These are phyloP conservation scores for Hozukius guyotensis DNA, from an alignment of 2,797 vertebrate species.

Conservation along the genomic window DNA sequence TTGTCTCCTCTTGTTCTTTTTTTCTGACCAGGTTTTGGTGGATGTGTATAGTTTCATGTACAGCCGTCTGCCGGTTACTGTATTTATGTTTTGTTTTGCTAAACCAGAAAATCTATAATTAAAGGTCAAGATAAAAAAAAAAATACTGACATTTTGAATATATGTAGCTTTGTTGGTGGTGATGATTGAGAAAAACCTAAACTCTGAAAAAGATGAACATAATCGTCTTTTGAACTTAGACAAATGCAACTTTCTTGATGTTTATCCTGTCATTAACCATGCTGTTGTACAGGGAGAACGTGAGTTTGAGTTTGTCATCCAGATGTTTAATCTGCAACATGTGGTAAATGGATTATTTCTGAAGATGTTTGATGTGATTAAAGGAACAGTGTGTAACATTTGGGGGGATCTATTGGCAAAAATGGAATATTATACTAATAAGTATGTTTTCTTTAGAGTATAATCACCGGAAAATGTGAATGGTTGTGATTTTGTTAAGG, in stretches of 20 bases:
- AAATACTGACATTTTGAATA: conserved; percentile 11
- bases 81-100: conserved; percentile 50
- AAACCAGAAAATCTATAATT: conserved; percentile 27
- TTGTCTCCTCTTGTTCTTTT: conserved; percentile 16
- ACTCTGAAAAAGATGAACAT: conserved; percentile 15
- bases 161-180: conserved; percentile 53
- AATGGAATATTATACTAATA: too few species aligned
- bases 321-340: conserved; percentile 12
- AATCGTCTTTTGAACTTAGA: conserved; percentile 20
- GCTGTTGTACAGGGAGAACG: conserved; percentile 8
- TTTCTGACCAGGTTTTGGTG: conserved; percentile 26
- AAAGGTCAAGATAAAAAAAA: neutral
- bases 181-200: conserved; percentile 19
- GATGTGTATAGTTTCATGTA: conserved; percentile 58
- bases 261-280: conserved; percentile 36
- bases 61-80: conserved; percentile 27
- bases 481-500: too few species aligned
- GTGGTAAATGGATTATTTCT: conserved; percentile 1
- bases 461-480: too few species aligned
- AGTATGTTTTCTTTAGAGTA: too few species aligned
- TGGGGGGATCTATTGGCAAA: too few species aligned
- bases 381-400: neutral
- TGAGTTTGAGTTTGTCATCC: conserved; percentile 6
- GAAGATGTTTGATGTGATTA: conserved; percentile 7
- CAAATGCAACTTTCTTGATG: conserved; percentile 36